Evolutionary conservation across 64 coral and sea anemone species (phyloP).

Genomic region (Montipora efflorescens): DNA sequence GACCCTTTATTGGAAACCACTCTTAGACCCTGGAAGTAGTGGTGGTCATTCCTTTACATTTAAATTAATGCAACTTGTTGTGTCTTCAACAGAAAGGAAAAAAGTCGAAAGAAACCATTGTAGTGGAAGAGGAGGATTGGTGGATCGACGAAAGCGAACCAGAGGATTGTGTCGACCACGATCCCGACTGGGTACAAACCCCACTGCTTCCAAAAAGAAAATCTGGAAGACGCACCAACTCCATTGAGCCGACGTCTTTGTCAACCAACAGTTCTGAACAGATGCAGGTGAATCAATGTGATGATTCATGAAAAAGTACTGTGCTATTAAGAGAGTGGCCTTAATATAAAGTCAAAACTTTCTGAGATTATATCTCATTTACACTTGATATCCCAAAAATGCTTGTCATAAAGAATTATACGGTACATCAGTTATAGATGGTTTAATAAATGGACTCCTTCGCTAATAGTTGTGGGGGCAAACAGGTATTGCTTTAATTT

Average conservation of each 20-base stretch:
- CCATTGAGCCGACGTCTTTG: not conserved
- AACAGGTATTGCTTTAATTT: too few species aligned
- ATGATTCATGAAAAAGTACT: not conserved
- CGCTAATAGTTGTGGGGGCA: too few species aligned
- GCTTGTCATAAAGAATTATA: too few species aligned
- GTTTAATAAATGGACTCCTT: too few species aligned
- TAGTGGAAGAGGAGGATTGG: not conserved
- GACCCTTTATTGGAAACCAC: too few species aligned
- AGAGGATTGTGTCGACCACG: slow-evolving; percentile 1
- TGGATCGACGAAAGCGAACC: not conserved
- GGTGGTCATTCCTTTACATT: not conserved
- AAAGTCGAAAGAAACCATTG: not conserved
- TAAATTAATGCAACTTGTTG: too few species aligned
- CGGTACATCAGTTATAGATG: too few species aligned
- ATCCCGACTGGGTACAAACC: slow-evolving; percentile 38
- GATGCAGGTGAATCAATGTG: not conserved
- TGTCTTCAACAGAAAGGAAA: not conserved
- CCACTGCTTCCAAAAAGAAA: not conserved
- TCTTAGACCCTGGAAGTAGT: too few species aligned
- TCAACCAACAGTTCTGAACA: not conserved
- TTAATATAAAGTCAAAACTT: too few species aligned
- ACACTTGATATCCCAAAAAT: too few species aligned
- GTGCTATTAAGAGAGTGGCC: not conserved
- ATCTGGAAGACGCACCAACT: not conserved
- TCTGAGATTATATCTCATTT: too few species aligned